Evolutionary conservation across 2,797 vertebrate species (phyloP).

Genomic region (Dendrocincla fuliginosa): DNA sequence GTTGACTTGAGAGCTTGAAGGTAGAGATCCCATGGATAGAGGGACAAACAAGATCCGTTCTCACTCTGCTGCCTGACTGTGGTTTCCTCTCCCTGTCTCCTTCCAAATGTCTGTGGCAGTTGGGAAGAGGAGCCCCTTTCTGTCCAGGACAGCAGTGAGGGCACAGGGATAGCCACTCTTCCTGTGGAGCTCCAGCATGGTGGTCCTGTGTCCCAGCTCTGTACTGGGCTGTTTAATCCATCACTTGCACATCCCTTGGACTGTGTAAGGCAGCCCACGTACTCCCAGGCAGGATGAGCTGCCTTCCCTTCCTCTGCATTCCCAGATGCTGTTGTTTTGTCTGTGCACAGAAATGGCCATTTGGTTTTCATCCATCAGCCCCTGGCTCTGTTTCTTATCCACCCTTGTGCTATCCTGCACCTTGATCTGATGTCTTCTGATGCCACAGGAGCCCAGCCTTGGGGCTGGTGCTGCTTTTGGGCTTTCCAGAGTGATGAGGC

Average conservation of each 20-base stretch:
- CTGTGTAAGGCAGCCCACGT: fast-evolving
- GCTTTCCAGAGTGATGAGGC: not conserved
- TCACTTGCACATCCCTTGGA: not conserved
- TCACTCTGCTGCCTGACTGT: not conserved
- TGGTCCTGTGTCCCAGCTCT: fast-evolving
- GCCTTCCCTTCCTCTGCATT: not conserved
- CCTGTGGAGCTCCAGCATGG: fast-evolving
- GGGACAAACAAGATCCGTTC: not conserved
- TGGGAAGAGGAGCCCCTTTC: not conserved
- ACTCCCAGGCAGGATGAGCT: not conserved
- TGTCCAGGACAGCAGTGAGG: not conserved
- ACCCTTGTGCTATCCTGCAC: fast-evolving
- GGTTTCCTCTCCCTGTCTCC: not conserved
- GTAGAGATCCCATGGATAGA: not conserved
- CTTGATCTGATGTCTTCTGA: not conserved
- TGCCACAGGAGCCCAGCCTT: not conserved
- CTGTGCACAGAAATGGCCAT: not conserved
- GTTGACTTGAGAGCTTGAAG: not conserved
- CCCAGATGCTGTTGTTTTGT: not conserved
- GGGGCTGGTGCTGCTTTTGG: not conserved
- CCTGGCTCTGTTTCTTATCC: not conserved
- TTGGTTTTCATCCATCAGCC: not conserved
- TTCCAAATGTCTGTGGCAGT: not conserved
- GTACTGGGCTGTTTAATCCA: not conserved
- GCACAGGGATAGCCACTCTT: not conserved